These are phyloP conservation scores for Tadarida brasiliensis DNA, from an alignment of 2,797 vertebrate species.

Conservation along the genomic window DNA sequence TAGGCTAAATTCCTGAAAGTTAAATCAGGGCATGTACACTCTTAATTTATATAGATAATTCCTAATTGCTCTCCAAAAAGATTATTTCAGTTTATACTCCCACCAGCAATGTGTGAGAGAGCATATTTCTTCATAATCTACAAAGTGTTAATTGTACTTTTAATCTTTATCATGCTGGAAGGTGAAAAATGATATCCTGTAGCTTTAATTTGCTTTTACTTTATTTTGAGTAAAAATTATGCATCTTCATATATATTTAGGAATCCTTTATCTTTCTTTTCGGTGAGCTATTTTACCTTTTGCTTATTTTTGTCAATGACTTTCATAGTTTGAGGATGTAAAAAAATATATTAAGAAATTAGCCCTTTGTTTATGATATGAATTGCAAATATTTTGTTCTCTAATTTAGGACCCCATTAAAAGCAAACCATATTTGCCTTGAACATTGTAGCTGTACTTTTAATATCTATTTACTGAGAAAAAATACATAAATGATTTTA, in stretches of 20 bases:
- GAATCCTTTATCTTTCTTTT: constrained; percentile 11
- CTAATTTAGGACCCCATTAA: not conserved
- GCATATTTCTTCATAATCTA: not conserved
- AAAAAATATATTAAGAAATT: constrained; percentile 37
- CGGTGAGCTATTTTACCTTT: not conserved
- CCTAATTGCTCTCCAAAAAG: not conserved
- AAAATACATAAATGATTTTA: not conserved
- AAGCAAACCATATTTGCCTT: not conserved
- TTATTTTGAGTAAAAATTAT: constrained; percentile 36
- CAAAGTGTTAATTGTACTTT: not conserved
- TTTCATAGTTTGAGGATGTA: not conserved
- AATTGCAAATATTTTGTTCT: constrained; percentile 30
- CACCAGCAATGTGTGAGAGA: not conserved
- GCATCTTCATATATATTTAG: not conserved
- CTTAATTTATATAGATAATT: constrained; percentile 44
- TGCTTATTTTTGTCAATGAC: not conserved
- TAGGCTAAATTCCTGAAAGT: constrained; percentile 29
- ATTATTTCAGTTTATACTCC: not conserved
- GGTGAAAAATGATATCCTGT: not conserved
- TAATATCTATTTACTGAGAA: constrained; percentile 12
- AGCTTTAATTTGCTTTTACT: constrained; percentile 31
- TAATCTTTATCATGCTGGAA: not conserved
- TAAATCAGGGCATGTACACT: not conserved
- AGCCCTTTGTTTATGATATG: constrained; percentile 5
- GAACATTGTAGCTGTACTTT: not conserved